Conservation (phyloP, 2,113 vertebrate species). For the Dicerorhinus sumatrensis region DNA sequence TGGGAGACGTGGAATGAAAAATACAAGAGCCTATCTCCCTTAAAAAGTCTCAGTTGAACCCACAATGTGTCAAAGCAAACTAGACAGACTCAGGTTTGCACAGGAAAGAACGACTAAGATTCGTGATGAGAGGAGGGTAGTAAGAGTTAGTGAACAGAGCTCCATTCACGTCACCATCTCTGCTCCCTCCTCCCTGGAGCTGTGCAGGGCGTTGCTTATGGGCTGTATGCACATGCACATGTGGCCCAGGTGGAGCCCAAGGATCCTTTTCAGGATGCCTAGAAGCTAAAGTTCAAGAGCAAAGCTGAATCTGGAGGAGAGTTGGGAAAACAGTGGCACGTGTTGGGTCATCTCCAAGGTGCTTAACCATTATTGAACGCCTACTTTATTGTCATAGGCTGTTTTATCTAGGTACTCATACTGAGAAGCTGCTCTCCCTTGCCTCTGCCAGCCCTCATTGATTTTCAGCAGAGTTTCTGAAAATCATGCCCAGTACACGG, state of each 20-base stretch:
- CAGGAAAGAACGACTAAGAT: background rate
- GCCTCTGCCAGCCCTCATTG: background rate
- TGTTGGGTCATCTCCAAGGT: background rate
- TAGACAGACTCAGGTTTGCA: background rate
- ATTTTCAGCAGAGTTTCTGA: slow-evolving; percentile 38
- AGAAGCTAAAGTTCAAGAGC: slow-evolving; percentile 7
- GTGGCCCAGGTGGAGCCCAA: background rate
- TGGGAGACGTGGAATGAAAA: background rate
- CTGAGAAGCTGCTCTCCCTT: background rate
- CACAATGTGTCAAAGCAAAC: background rate
- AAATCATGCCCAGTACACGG: background rate
- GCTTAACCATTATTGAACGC: background rate
- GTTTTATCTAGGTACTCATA: background rate
- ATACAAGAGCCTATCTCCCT: background rate
- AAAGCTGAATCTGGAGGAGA: background rate
- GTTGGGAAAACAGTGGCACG: background rate
- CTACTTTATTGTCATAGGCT: background rate
- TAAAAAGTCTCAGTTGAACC: background rate
- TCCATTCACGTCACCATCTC: background rate
- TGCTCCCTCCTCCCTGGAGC: background rate
- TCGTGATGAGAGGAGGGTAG: background rate
- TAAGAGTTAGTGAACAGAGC: background rate
- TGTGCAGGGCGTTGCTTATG: background rate
- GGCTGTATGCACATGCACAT: background rate
- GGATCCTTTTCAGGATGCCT: background rate